Evolutionary conservation across 2,797 vertebrate genomes (phyloP), one percentile per base, ranked within the genome.

Genomic region (Centroberyx gerrardi): DNA sequence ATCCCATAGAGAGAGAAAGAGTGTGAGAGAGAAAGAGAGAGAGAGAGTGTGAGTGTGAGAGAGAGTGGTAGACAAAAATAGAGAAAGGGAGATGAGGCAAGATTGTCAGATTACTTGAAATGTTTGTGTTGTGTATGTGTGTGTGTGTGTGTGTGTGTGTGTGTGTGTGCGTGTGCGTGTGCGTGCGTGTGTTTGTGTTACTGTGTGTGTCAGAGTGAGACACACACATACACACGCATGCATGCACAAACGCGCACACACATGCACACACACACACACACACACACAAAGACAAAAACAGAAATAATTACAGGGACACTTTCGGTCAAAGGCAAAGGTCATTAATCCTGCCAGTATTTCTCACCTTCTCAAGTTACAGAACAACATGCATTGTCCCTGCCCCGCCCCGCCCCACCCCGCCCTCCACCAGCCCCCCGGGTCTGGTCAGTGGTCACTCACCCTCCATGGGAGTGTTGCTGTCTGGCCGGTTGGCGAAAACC

Each of bases 401-500:
- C 60, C 49, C 51, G 31, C 22, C 58, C 49, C 48, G 31, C 22
- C 60, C 49, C 51, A 28, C 22, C 58, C 49, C 48, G 22, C 62
- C 70, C 52, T 38, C 54, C 46, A 59, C 6, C 28, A 48, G 48
- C 59, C 63, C 64, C 72, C 33, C 3, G 22, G 40, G 40, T 56
- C 54, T 73, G 14, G 3, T 51, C 40, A 55, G 58, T 8, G 6
- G 65, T 83, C 77, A 95, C 97, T 94, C 53, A 99, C 98, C 98
- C 95, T 99, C 98, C 98, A 99, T 99, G 54, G 98, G 98, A 49
- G 98, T 99, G 89, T 99, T 99, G 84, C 93, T 96, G 93, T 99
- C 98, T 0, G 98, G 97, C 3, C 98, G 94, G 91, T 99, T 99
- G 83, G 98, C 98, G 44, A 99, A 99, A 69, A 99, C 98, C 10